A percentile compares a stretch with the other conserved stretches of the same genome.
phyloP scores from a whole-genome alignment of 2,888 invertebrate genomes.

The Pollenia amentaria region DNA sequence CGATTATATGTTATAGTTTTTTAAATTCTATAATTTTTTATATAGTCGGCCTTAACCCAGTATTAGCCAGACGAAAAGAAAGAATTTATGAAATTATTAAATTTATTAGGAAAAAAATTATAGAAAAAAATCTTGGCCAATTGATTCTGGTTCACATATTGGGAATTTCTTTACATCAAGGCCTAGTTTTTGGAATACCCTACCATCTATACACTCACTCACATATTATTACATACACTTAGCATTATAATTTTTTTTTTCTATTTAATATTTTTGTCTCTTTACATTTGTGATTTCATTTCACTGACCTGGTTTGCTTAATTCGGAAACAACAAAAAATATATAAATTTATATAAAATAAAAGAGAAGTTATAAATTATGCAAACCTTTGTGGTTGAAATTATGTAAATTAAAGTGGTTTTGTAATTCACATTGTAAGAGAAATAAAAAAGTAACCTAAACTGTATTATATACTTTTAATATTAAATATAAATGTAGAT shows the following conservation, averaged over 20 bases:
- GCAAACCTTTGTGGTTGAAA: conserved; percentile 72
- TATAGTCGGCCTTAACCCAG: too few species aligned
- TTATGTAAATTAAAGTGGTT: conserved; percentile 74
- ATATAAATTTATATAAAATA: conserved; percentile 8
- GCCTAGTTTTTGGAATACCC: background rate
- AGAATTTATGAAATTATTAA: too few species aligned
- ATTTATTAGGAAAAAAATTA: too few species aligned
- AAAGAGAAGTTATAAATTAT: conserved; percentile 68
- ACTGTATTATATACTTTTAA: conserved; percentile 24
- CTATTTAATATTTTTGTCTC: conserved; percentile 32
- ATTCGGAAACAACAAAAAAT: conserved; percentile 34
- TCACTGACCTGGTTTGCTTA: conserved; percentile 71
- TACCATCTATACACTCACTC: background rate
- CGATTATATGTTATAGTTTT: background rate
- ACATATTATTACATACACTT: background rate
- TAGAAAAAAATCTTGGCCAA: too few species aligned
- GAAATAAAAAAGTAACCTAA: conserved; percentile 22
- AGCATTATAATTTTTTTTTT: conserved; percentile 25
- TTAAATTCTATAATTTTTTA: background rate
- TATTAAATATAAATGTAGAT: conserved; percentile 30
- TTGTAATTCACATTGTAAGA: conserved; percentile 48
- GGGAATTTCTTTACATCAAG: too few species aligned
- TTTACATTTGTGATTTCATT: conserved; percentile 71
- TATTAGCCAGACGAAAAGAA: too few species aligned
- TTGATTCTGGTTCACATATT: too few species aligned